Evolutionary conservation across 2,113 vertebrate species (phyloP), one percentile per base, ranked within the genome.

Genomic region (Oxyura jamaicensis): DNA sequence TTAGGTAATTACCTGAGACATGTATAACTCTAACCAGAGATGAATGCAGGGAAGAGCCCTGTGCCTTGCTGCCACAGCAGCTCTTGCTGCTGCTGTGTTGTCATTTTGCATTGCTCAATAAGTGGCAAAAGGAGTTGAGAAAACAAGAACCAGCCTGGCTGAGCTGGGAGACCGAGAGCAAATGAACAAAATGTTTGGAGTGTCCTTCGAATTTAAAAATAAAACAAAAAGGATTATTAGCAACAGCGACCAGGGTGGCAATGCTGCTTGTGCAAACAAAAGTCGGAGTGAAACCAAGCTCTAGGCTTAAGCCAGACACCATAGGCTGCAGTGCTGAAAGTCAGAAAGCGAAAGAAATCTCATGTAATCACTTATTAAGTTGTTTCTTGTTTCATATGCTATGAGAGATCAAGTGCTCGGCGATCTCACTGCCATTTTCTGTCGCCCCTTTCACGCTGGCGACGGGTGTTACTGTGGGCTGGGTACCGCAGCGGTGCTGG

Each of bases 191-290:
- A 79, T 68, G 82, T 86, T 83, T 92, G 96, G 92, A 95, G 80
- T 44, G 92, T 96, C 93, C 96, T 96, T 87, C 87, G 39, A 91
- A 97, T 94, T 91, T 95, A 95, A 95, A 96, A 97, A 96, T 95
- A 97, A 96, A 96, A 86, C 88, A 33, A 91, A 84, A 50, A 85
- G 48, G 96, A 94, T 96, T 96, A 95, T 91, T 98, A 97, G 88
- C 86, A 86, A 69, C 77, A 88, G 92, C 28, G 88, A 97, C 97
- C 82, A 88, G 36, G 65, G 78, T 66, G 93, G 73, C 58, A 96
- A 96, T 86, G 86, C 93, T 97, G 97, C 97, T 98, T 98, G 98
- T 97, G 95, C 96, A 98, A 98, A 98, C 98, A 98, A 75, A 97
- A 94, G 94, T 95, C 95, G 90, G 86, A 96, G 86, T 87, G 97